These are phyloP conservation scores for Diuraphis noxia DNA, from an alignment of 1,140 invertebrate genomes.

Conservation along the genomic window DNA sequence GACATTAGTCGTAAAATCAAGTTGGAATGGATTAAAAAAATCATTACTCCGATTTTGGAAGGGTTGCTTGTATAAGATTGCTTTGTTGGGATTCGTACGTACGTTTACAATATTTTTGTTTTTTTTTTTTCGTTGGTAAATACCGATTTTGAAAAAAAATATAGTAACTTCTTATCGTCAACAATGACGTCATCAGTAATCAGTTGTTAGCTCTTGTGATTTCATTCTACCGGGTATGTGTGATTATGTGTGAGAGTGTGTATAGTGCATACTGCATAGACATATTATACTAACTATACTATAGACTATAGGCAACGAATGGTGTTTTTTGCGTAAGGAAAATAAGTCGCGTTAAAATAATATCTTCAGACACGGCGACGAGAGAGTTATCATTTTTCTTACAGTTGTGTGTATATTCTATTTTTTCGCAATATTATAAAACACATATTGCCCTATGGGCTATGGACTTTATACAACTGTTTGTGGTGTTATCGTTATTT, in stretches of 20 bases:
- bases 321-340: not conserved
- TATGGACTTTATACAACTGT: not conserved
- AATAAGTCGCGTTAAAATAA: not conserved
- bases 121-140: not conserved
- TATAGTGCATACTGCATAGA: not conserved
- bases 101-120: not conserved
- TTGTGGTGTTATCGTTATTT: not conserved
- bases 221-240: not conserved
- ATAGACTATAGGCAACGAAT: not conserved
- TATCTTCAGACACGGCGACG: not conserved
- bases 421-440: slow-evolving; percentile 9
- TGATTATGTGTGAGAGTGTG: not conserved
- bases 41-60: not conserved
- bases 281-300: too few relatives aligned
- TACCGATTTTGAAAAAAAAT: not conserved
- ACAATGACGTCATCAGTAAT: not conserved
- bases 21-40: not conserved
- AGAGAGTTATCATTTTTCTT: not conserved
- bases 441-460: not conserved
- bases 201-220: not conserved
- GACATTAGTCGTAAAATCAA: not conserved
- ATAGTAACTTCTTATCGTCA: not conserved
- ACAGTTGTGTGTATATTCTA: too few relatives aligned
- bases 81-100: not conserved
- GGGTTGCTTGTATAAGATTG: not conserved